These are phyloP conservation scores for Artibeus lituratus DNA, from an alignment of 2,797 vertebrate genomes.

Conservation along the genomic window DNA sequence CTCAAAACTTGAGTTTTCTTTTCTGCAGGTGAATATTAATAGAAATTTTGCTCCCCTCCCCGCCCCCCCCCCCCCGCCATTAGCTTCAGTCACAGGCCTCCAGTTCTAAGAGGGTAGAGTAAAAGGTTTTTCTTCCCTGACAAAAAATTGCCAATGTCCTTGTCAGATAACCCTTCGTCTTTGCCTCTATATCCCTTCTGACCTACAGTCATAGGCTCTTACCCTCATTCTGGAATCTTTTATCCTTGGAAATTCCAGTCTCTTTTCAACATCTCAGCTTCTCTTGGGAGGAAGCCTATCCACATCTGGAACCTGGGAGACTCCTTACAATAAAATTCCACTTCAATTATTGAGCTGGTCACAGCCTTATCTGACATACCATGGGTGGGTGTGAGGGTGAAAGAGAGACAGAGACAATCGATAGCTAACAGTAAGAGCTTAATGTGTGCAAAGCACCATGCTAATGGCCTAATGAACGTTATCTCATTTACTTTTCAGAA, in stretches of 20 bases:
- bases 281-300: slow-evolving; percentile 12
- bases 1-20: neutral
- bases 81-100: neutral
- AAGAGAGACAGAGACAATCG: neutral
- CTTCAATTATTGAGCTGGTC: neutral
- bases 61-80: neutral
- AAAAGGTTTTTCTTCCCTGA: neutral
- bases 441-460: slow-evolving; percentile 33
- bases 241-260: neutral
- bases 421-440: slow-evolving; percentile 12
- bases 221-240: neutral
- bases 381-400: neutral
- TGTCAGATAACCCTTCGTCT: neutral
- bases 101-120: neutral
- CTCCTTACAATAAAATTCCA: neutral
- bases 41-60: neutral
- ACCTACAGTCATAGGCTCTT: neutral
- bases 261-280: neutral
- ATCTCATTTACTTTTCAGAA: slow-evolving; percentile 59
- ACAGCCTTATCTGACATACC: slow-evolving; percentile 2
- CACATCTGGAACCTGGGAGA: slow-evolving; percentile 10
- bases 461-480: slow-evolving; percentile 57
- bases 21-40: slow-evolving; percentile 18
- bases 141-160: neutral
- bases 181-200: neutral